Evolutionary conservation across 30 jellyfish, hydroid and myxozoan species (phyloP), one percentile per base, ranked within the genome.

Genomic region (Hydra vulgaris): DNA sequence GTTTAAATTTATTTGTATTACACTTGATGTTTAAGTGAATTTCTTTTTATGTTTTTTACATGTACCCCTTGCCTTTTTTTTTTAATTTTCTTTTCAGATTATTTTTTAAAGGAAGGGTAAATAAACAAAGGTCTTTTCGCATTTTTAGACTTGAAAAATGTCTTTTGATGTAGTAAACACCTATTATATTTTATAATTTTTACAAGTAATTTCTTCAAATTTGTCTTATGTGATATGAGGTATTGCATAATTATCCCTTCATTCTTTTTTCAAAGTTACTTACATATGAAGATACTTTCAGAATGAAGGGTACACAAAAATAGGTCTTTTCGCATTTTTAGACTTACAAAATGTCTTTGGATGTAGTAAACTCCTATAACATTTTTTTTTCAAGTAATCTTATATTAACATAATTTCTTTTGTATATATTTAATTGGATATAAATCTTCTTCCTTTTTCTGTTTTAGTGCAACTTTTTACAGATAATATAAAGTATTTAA

Each of bases 281-380:
- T 40, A 12, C 61, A 40, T 40, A 40, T 40, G 61, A 5, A 40
- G 61, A 12, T 40, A 40, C 12, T 5, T 40, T 40, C 61, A 40
- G 61, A 40, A 40, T 5, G 5, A 70, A 70, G 83, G 83, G 72
- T 23, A 75, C 20, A 75, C 12, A 15, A 54, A 75, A 5, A 21
- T 70, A 15, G 83, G 83, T 25, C 83, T 75, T 75, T 75, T 75
- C 83, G 83, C 83, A 75, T 75, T 75, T 24, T 18, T 75, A 75
- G 19, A 75, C 83, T 25, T 75, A n/a, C 12, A 40, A n/a, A 75
- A 75, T 75, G 83, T 75, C 18, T 7, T 25, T 53, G 71, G 56
- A 70, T 75, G 83, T 75, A 75, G 83, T 75, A 75, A 75, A 75
- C 83, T 21, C 83, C 76, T 7, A 70, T 18, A 23, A 75, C 83